Base-by-base conservation (phyloP, 2,113 vertebrate species). In the Aramus guarauna region DNA sequence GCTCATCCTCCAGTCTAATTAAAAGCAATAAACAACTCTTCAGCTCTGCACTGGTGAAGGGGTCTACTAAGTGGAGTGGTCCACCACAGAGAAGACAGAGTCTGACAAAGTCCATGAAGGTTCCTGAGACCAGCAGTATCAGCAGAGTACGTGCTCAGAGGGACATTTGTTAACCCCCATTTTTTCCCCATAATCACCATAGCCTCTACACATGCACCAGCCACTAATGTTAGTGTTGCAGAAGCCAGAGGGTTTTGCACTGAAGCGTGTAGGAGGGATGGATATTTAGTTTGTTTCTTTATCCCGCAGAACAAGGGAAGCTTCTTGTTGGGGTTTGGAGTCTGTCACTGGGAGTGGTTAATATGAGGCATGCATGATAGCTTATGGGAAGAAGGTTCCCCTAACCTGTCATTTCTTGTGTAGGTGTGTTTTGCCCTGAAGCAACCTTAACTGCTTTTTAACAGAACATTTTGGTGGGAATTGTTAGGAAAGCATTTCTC, bases 371-470 rank as follows among this genome's bases (percentile, higher is more conserved):
- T 67, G 64, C 89, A 91, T 1, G 26, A 45, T 63, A 94, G 27
- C 45, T 93, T 96, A 79, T 86, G 93, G n/a, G 77, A 93, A 88
- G 69, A 96, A 94, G 91, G 80, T 85, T 96, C 62, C 88, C 73
- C 76, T 87, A 97, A 92, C 94, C 85, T 96, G 94, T 94, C 96
- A 96, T 96, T 96, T 97, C 91, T 96, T 97, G 96, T 80, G 96
- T 93, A 75, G 96, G 96, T 93, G 95, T 96, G 94, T 96, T 96
- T 95, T 92, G 94, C 96, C 96, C 94, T 80, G 76, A 11, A 92
- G 96, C 95, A 96, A 93, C 82, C 75, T 83, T 94, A 96, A 96
- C 96, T 97, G 95, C 96, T 95, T 90, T 93, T 92, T 93, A 96
- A 92, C 92, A 96, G 81, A 96, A 95, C 59, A 5, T 94, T 84